phyloP scores from a whole-genome alignment of 2,797 vertebrate species.

The Scyliorhinus canicula region DNA sequence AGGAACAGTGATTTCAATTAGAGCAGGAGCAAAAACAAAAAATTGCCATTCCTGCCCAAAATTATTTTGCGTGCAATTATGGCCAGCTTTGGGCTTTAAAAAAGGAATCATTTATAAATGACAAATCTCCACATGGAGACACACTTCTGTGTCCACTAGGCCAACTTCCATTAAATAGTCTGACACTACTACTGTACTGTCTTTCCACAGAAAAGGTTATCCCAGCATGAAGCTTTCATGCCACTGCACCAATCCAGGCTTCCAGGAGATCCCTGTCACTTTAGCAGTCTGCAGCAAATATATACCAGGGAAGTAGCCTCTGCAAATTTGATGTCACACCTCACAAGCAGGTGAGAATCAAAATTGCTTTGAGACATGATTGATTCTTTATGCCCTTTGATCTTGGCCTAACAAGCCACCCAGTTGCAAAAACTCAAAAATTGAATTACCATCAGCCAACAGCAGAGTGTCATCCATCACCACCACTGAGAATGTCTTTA shows the following conservation, averaged over 20 bases:
- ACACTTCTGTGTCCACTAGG: neutral
- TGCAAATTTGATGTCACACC: neutral
- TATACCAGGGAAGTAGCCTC: neutral
- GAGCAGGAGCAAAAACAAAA: neutral
- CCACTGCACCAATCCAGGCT: neutral
- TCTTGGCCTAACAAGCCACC: neutral
- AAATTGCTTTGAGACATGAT: neutral
- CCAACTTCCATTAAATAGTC: neutral
- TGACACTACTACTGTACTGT: neutral
- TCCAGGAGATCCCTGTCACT: neutral
- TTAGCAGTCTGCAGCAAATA: neutral
- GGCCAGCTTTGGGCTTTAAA: neutral
- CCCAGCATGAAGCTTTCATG: neutral
- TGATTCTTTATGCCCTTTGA: neutral
- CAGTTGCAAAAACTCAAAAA: neutral
- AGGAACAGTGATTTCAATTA: neutral
- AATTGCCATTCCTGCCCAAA: neutral
- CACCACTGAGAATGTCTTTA: too few species aligned
- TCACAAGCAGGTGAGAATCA: neutral
- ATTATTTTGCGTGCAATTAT: neutral
- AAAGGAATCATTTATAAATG: neutral
- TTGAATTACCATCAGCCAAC: neutral
- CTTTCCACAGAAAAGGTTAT: neutral
- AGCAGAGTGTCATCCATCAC: neutral
- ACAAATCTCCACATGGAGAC: neutral